Evolutionary conservation across 2,797 vertebrate genomes (phyloP).

Genomic region (Botia almorhae): DNA sequence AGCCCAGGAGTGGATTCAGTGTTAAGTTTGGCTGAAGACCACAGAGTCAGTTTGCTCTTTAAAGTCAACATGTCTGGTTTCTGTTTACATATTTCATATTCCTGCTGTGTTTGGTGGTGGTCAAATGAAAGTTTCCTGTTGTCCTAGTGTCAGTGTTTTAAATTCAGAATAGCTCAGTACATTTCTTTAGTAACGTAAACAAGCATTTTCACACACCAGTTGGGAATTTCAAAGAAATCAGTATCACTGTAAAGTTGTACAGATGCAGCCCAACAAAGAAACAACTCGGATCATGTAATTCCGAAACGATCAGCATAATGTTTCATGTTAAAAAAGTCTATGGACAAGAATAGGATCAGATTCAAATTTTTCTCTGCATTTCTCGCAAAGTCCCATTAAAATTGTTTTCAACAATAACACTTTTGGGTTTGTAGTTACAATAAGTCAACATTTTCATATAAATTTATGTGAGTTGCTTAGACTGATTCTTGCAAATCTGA

Average conservation of each 20-base stretch:
- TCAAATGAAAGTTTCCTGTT: not conserved
- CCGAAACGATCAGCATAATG: not conserved
- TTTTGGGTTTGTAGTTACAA: not conserved
- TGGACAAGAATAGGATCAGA: not conserved
- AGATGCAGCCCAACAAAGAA: not conserved
- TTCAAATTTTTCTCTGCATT: not conserved
- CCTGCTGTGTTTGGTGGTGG: not conserved
- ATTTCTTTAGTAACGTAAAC: not conserved
- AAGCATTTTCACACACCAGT: not conserved
- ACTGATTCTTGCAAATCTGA: conserved; percentile 54
- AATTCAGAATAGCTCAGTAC: not conserved
- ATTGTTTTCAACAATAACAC: not conserved
- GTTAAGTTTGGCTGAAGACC: not conserved
- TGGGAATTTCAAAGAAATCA: not conserved
- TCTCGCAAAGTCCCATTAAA: not conserved
- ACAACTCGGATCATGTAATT: not conserved
- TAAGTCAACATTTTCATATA: not conserved
- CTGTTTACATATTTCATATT: not conserved
- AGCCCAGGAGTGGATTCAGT: conserved; percentile 19
- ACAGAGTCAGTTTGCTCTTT: not conserved
- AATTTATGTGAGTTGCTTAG: conserved; percentile 34
- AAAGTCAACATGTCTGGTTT: conserved; percentile 7
- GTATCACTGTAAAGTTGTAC: not conserved
- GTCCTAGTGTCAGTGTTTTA: not conserved
- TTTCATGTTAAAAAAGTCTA: not conserved